Base-by-base conservation (phyloP, 2,113 vertebrate species). In the Lepisosteus oculatus region DNA sequence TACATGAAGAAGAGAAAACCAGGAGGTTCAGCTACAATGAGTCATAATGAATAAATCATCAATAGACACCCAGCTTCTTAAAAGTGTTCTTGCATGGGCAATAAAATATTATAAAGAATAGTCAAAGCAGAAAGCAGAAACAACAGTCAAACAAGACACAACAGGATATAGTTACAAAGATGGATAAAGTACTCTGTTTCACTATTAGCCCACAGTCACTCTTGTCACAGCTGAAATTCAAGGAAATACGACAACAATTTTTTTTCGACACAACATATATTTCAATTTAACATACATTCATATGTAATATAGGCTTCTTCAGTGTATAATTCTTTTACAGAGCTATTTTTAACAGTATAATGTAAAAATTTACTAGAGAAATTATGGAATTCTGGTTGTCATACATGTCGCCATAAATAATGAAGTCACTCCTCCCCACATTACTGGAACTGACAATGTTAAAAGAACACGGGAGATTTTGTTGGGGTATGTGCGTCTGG, bases 261-360 rank as follows among this genome's bases (percentile, higher is more conserved):
- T 51, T 55, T 62, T 88, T 88, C 80, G 79, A 90, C 83, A 90
- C 82, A 84, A 79, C 88, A 88, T 92, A 92, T 90, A 91, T 90
- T 92, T 88, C 75, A 70, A 79, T 84, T 89, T 81, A 87, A 86
- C 81, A 85, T 90, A 92, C 91, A 92, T 92, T 91, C 89, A 90
- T 87, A 89, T 84, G 87, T 89, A 92, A 83, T 89, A 91, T 84
- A 88, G 81, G 89, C 85, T 87, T 88, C 86, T 89, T 92, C 91
- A 92, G 90, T 92, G 90, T 91, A 90, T 86, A 90, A 79, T 84
- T 88, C 87, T 86, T 84, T 72, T 88, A 91, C 86, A 89, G 86
- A 86, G 86, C 85, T 90, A 92, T 88, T 83, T 84, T 79, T 87
- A 86, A 77, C 76, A 78, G 74, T 74, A 74, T 80, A 77, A 69